phyloP scores from a whole-genome alignment of 2,888 invertebrate genomes.

The Eutolmus rufibarbis region DNA sequence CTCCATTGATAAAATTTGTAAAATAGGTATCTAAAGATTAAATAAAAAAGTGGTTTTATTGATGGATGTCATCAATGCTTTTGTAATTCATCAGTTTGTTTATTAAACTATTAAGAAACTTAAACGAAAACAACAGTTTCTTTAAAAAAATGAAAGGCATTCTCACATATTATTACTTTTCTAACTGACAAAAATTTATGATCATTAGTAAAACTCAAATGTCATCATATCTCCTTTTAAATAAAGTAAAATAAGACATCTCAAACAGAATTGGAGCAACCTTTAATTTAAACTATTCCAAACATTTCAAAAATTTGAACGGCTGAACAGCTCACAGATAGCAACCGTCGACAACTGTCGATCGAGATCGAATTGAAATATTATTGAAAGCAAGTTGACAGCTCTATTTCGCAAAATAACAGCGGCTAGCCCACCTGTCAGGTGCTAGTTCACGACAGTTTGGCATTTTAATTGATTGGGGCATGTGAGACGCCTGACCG shows the following conservation, averaged over 20 bases:
- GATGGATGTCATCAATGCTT: too few relatives aligned
- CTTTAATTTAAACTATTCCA: background rate
- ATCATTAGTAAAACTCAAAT: background rate
- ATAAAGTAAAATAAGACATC: background rate
- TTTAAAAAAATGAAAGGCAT: too few relatives aligned
- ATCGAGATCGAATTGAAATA: background rate
- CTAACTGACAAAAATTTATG: background rate
- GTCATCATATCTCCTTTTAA: background rate
- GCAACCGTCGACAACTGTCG: background rate
- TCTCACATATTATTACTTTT: background rate
- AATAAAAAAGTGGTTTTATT: too few relatives aligned
- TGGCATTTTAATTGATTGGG: background rate
- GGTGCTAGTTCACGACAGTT: background rate
- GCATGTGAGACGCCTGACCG: background rate
- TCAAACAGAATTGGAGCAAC: background rate
- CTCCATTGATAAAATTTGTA: too few relatives aligned
- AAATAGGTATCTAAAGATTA: too few relatives aligned
- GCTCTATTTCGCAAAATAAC: background rate
- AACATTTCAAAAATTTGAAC: background rate
- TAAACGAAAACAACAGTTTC: too few relatives aligned
- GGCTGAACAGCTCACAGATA: background rate
- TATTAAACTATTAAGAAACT: too few relatives aligned
- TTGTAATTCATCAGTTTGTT: too few relatives aligned
- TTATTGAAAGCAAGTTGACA: background rate
- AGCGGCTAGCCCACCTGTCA: background rate